Conservation (phyloP, 2,888 invertebrate species). For the Colostygia pectinataria region DNA sequence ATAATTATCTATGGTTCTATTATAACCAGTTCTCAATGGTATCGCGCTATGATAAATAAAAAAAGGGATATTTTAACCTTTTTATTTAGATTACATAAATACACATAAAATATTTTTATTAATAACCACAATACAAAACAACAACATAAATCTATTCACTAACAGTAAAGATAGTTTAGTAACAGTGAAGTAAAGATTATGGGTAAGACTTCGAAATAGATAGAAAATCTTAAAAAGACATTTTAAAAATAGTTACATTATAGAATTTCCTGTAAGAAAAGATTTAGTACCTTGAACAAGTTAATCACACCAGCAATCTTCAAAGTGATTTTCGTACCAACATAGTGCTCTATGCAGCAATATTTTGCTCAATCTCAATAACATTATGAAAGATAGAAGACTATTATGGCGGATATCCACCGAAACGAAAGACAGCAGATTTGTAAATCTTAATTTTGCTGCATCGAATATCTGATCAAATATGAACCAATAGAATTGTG, state of each 20-base stretch:
- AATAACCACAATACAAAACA: conserved; percentile 28
- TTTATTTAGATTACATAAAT: conserved; percentile 18
- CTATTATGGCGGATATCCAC: no score
- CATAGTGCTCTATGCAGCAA: no score
- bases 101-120: conserved; percentile 33
- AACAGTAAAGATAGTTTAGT: conserved; percentile 6
- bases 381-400: no score
- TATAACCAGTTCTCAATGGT: no score
- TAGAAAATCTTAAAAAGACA: conserved; percentile 9
- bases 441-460: no score
- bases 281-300: background rate
- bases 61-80: background rate
- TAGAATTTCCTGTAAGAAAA: conserved; percentile 13
- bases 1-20: no score
- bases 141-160: conserved; percentile 23
- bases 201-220: conserved; percentile 6
- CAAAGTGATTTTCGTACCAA: background rate
- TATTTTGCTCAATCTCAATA: background rate
- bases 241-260: conserved; percentile 5
- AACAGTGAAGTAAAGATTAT: conserved; percentile 7
- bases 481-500: no score
- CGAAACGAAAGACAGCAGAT: no score
- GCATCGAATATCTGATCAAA: no score
- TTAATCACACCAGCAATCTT: background rate
- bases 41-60: background rate